Evolutionary conservation across 2,888 invertebrate genomes (phyloP).

Genomic region (Yponomeuta cagnagella): DNA sequence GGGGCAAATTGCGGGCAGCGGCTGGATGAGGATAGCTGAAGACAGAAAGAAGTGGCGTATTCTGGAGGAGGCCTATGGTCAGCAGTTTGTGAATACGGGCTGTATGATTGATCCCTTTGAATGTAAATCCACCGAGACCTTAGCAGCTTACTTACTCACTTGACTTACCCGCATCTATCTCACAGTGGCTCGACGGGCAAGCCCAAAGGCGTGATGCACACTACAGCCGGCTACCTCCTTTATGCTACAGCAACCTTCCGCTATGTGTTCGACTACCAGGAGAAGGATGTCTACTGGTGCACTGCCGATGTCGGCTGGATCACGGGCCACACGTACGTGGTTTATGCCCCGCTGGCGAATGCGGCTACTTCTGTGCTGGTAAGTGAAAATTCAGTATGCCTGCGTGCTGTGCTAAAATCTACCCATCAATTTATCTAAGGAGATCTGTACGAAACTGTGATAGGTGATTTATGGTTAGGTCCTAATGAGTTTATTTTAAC

Average conservation of each 20-base stretch:
- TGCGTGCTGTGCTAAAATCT: background rate
- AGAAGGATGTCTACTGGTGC: conserved; percentile 92
- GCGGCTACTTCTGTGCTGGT: conserved; percentile 96
- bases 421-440: too few species aligned
- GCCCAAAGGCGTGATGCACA: conserved; percentile 98
- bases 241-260: conserved; percentile 96
- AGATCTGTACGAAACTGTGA: too few species aligned
- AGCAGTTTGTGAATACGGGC: too few species aligned
- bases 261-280: conserved; percentile 95
- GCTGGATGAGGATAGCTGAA: too few species aligned
- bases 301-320: conserved; percentile 98
- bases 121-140: too few species aligned
- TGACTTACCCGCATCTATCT: background rate
- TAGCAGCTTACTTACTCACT: background rate
- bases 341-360: conserved; percentile 96
- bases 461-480: too few species aligned
- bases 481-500: too few species aligned
- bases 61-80: too few species aligned
- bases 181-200: conserved; percentile 94
- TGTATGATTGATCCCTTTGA: too few species aligned
- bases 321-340: conserved; percentile 94
- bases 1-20: too few species aligned
- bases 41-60: too few species aligned
- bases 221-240: conserved; percentile 94
- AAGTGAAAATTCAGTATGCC: conserved; percentile 39